phyloP scores from a whole-genome alignment of 2,113 vertebrate species.

The Psittacus erithacus region DNA sequence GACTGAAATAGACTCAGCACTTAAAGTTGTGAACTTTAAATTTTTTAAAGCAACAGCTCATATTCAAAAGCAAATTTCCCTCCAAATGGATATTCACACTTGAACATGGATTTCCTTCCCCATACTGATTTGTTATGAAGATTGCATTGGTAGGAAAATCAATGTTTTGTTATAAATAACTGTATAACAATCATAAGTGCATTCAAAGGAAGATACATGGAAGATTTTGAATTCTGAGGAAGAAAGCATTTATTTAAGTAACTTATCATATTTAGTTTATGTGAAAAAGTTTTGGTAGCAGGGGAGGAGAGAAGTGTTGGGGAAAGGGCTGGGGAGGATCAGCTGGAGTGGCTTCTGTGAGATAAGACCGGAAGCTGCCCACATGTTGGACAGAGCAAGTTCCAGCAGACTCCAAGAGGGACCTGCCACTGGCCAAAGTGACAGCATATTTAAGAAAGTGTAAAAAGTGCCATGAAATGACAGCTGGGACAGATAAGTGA shows the following conservation, averaged over 20 bases:
- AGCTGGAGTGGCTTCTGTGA: not conserved
- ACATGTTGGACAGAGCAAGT: not conserved
- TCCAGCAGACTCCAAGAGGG: not conserved
- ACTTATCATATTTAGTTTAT: not conserved
- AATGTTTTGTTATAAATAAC: not conserved
- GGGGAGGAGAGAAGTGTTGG: fast-evolving
- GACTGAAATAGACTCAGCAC: not conserved
- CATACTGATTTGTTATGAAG: not conserved
- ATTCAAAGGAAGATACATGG: not conserved
- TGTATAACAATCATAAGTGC: too few species aligned
- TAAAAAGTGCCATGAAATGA: not conserved
- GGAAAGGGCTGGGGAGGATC: not conserved
- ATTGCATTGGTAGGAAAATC: not conserved
- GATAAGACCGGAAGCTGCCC: not conserved
- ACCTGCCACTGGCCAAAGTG: not conserved
- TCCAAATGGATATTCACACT: not conserved
- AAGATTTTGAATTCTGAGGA: not conserved
- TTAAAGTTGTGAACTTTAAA: not conserved
- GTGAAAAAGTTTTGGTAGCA: not conserved
- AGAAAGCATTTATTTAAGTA: not conserved
- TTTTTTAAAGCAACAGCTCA: not conserved
- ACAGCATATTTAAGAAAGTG: not conserved
- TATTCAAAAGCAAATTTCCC: not conserved
- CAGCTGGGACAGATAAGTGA: not conserved
- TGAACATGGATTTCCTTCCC: not conserved